Conservation (phyloP, 2,797 vertebrate species). For the Sebastes flavidus region DNA sequence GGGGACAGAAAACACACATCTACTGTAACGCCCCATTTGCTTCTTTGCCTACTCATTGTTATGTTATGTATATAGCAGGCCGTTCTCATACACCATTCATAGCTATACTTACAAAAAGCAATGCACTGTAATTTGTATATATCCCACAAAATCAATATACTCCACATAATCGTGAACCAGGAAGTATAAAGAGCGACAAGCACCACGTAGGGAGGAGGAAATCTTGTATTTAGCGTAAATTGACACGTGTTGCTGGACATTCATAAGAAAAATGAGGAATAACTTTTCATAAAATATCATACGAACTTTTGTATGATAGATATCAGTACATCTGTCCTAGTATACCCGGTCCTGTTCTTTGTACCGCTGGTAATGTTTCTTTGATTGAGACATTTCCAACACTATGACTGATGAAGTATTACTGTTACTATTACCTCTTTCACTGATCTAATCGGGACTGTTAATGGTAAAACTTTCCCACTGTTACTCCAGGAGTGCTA, state of each 20-base stretch:
- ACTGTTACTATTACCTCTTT: background rate
- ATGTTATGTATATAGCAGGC: background rate
- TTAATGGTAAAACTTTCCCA: slow-evolving; percentile 2
- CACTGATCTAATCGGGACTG: background rate
- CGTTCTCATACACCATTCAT: background rate
- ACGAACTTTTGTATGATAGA: background rate
- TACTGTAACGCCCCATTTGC: background rate
- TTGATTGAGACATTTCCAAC: background rate
- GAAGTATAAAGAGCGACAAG: background rate
- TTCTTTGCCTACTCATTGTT: background rate
- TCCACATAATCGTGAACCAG: background rate
- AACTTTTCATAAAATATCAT: background rate
- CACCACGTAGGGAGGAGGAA: too few relatives aligned
- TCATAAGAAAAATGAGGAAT: too few relatives aligned
- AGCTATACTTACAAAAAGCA: background rate
- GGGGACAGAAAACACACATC: too few relatives aligned
- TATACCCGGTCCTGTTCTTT: background rate
- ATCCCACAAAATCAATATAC: background rate
- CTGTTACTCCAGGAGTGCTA: background rate
- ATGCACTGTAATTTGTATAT: fast-evolving
- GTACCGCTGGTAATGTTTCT: background rate
- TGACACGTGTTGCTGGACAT: too few relatives aligned
- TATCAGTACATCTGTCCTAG: background rate
- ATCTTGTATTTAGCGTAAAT: too few relatives aligned
- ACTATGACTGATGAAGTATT: background rate